Evolutionary conservation across 1,140 invertebrate species (phyloP).

Genomic region (Paraescarpia echinospica): DNA sequence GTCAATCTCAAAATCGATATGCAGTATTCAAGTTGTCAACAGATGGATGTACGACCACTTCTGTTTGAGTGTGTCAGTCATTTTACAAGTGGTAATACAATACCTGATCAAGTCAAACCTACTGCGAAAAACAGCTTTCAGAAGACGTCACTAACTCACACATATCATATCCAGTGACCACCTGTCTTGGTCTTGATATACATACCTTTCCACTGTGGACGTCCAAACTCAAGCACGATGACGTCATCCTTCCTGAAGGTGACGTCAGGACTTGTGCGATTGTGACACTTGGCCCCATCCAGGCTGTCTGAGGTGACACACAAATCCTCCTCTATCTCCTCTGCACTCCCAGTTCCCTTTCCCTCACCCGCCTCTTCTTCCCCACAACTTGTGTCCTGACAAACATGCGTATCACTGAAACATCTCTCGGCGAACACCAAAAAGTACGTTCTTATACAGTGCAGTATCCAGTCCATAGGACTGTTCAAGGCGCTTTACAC

Average conservation of each 20-base stretch:
- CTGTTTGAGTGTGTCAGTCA: too few relatives aligned
- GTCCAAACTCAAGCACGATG: slow-evolving; percentile 47
- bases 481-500: too few relatives aligned
- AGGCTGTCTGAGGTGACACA: slow-evolving; percentile 35
- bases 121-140: too few relatives aligned
- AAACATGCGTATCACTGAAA: neutral
- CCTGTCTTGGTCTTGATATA: neutral
- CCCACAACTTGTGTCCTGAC: neutral
- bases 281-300: neutral
- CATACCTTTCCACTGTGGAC: slow-evolving; percentile 9
- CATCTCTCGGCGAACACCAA: neutral
- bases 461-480: too few relatives aligned
- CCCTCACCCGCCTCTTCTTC: slow-evolving; percentile 3
- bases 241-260: slow-evolving; percentile 37
- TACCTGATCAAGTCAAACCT: too few relatives aligned
- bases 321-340: slow-evolving; percentile 42
- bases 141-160: neutral
- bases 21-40: too few relatives aligned
- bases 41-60: too few relatives aligned
- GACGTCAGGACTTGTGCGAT: slow-evolving; percentile 18
- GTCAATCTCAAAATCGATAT: too few relatives aligned
- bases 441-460: too few relatives aligned
- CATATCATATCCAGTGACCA: neutral
- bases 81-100: too few relatives aligned
- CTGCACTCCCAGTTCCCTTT: slow-evolving; percentile 12